Evolutionary conservation across 2,113 vertebrate genomes (phyloP).

Genomic region (Neodon shergylaensis): DNA sequence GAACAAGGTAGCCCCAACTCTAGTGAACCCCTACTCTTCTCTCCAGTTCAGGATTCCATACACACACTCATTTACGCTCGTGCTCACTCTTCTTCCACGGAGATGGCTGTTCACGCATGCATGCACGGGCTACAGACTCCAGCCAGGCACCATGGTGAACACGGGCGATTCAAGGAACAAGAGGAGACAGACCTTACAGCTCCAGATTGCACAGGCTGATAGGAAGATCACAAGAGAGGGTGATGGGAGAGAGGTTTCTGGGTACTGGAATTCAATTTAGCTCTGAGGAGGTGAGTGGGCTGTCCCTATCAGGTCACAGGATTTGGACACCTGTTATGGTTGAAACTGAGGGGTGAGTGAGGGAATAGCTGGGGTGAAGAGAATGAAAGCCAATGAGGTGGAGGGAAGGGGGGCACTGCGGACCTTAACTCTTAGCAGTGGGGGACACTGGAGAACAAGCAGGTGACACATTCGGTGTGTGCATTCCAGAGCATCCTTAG

Average conservation of each 20-base stretch:
- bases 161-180: not conserved
- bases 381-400: not conserved
- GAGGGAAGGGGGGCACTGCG: fast-evolving
- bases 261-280: not conserved
- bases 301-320: not conserved
- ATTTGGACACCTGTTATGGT: not conserved
- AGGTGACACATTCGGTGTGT: not conserved
- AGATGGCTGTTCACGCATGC: not conserved
- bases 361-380: not conserved
- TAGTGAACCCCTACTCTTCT: not conserved
- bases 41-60: no score
- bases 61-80: no score
- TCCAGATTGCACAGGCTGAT: not conserved
- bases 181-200: not conserved
- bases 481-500: not conserved
- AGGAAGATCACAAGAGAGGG: no score
- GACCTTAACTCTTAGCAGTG: not conserved
- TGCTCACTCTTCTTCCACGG: not conserved
- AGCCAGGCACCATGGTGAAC: not conserved
- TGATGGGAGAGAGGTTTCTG: not conserved
- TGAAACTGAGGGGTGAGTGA: no score
- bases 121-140: not conserved
- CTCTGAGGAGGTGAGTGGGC: not conserved
- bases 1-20: not conserved
- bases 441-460: not conserved